Base-by-base conservation (phyloP, 2,888 invertebrate genomes). In the Anoncus sp. region DNA sequence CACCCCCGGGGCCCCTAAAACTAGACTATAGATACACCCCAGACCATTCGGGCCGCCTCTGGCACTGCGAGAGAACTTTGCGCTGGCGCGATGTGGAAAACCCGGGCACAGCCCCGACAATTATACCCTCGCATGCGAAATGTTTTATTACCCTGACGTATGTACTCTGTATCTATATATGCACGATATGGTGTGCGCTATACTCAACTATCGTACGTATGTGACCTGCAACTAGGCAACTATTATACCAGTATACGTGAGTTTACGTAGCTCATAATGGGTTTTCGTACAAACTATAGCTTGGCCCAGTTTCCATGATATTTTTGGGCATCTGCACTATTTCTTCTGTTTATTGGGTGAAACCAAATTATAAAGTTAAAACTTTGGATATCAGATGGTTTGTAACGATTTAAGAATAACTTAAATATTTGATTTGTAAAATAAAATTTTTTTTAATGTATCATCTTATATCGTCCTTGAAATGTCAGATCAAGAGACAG, bases 1-100 rank as follows among this genome's bases (percentile, higher is more conserved):
- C n/a, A n/a, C n/a, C n/a, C n/a, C n/a, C n/a, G 89, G 89, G 89
- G 88, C 87, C 88, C 89, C 88, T 88, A 89, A 89, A 89, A 87
- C 89, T 87, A 89, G 88, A 85, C 88, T 88, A 85, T 84, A 79
- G 77, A 69, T 75, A 86, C 80, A 82, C 78, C 81, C 83, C 84
- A 82, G 77, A 77, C 72, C 77, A 77, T 78, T 77, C 80, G 72
- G 81, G 73, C 73, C 77, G 49, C 81, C 81, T 82, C 84, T 82
- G 77, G 80, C 81, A 71, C 66, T 53, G 31, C 43, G 20, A 71
- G 47, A 57, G 63, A 72, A 75, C 66, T 71, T 78, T 49, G 67
- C 74, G 81, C 53, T 47, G 71, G 71, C 67, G 71, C 62, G 60
- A 55, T 80, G 80, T 66, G 71, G 73, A 78, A 79, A 76, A 80